Evolutionary conservation across 2,888 invertebrate genomes (phyloP).

Genomic region (Noctua fimbriata): DNA sequence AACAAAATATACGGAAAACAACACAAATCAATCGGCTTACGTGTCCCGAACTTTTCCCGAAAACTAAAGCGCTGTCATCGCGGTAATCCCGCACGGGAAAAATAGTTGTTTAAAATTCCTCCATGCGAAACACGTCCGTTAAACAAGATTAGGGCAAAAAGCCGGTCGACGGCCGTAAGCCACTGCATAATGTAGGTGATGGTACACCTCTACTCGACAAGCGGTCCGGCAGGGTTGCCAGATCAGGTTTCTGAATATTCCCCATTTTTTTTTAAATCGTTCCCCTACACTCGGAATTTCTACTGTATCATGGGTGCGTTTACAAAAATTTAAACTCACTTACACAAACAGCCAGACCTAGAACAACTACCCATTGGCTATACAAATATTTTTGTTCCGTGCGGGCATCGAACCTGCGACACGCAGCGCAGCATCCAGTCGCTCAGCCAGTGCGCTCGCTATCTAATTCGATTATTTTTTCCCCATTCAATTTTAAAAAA

Average conservation of each 20-base stretch:
- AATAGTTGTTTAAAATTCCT: conserved; percentile 72
- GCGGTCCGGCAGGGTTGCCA: conserved; percentile 38
- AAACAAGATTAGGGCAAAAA: conserved; percentile 77
- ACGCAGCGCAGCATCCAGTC: too few relatives aligned
- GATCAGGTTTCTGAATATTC: neutral
- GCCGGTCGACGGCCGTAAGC: conserved; percentile 72
- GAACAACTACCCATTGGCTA: too few relatives aligned
- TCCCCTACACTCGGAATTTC: too few relatives aligned
- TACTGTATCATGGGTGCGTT: too few relatives aligned
- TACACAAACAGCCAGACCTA: too few relatives aligned
- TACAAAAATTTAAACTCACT: too few relatives aligned
- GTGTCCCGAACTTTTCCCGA: conserved; percentile 30
- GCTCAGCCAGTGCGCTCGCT: too few relatives aligned
- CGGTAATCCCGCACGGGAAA: conserved; percentile 65
- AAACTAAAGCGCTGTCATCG: conserved; percentile 68
- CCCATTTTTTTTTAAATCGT: neutral
- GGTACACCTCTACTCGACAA: conserved; percentile 66
- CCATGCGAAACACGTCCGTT: conserved; percentile 76
- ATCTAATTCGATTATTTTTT: neutral
- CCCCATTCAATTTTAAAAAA: neutral
- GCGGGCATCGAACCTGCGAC: too few relatives aligned
- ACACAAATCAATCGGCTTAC: conserved; percentile 60
- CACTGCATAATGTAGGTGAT: conserved; percentile 74
- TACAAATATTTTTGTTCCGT: too few relatives aligned
- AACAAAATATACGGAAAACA: conserved; percentile 32